Base-by-base conservation (phyloP, 2,888 invertebrate genomes). In the Campoplex nolae region DNA sequence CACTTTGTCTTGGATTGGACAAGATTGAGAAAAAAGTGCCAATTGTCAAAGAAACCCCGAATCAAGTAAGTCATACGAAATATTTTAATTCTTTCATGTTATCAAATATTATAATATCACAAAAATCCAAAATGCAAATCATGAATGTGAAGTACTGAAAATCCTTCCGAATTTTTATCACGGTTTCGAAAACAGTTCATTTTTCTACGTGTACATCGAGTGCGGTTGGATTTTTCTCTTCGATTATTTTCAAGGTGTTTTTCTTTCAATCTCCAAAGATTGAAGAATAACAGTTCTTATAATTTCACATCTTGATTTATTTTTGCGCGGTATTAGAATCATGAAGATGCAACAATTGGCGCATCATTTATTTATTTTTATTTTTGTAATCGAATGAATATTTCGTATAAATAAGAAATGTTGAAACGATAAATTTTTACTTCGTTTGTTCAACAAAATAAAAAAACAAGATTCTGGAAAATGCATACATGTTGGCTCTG, bases 11-110 rank as follows among this genome's bases (percentile, higher is more conserved):
- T 76, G 97, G 96, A 58, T 95, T 97, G 62, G 96, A 96, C 84
- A 96, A 96, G 90, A 95, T 97, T 74, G 97, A 97, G 92, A 95
- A 96, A 82, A 95, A 95, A 88, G 96, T 97, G 7, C 97, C 97
- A 0, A 95, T 97, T 11, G 96, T 97, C 73, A 96, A 96, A 76
- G 96, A 97, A 89, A 95, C 96, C 74, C 97, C 97, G 0, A 92
- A 92, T 78, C 89, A 91, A 90, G 94, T 94, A 51, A 83, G 89
- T 71, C 11, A 51, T 6, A 48, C 67, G 9, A 28, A 42, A 23
- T 67, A 65, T 23, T 9, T 18, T 74, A 18, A 70, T 13, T 73
- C 28, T 51, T 32, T 51, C 13, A 16, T 32, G n/a, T 9, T 45
- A 0, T 45, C 9, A 23, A 42, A 42, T 38, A 16, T 23, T 23